These are phyloP conservation scores for Psilanteris sp. DNA, from an alignment of 1,140 invertebrate genomes.

Conservation along the genomic window DNA sequence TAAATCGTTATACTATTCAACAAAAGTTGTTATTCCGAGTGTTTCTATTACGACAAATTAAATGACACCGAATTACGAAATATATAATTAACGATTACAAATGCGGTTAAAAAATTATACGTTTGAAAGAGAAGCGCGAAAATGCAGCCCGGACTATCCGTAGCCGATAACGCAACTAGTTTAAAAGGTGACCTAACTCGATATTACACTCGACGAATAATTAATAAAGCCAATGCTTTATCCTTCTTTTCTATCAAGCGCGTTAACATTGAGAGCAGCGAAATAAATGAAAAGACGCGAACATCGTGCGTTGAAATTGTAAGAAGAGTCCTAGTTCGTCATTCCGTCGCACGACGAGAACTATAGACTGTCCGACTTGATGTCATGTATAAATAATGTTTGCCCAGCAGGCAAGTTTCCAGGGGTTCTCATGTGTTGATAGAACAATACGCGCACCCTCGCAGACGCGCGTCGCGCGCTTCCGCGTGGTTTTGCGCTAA, in stretches of 20 bases:
- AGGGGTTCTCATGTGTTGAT: slow-evolving; percentile 54
- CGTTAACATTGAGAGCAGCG: slow-evolving; percentile 38
- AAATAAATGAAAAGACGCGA: slow-evolving; percentile 52
- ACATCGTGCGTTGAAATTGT: slow-evolving; percentile 24
- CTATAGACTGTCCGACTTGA: slow-evolving; percentile 56
- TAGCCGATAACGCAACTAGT: slow-evolving; percentile 21
- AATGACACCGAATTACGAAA: too few relatives aligned
- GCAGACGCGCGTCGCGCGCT: too few relatives aligned
- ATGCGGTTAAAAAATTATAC: slow-evolving; percentile 24
- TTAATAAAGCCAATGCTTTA: slow-evolving; percentile 27
- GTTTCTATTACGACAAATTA: too few relatives aligned
- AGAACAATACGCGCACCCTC: slow-evolving; percentile 7
- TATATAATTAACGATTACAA: too few relatives aligned
- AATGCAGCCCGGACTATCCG: slow-evolving; percentile 4
- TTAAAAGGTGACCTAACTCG: slow-evolving; percentile 42
- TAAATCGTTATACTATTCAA: too few relatives aligned
- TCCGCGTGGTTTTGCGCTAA: slow-evolving; percentile 11
- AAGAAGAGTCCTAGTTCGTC: slow-evolving; percentile 48
- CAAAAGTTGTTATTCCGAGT: too few relatives aligned
- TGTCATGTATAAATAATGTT: slow-evolving; percentile 62
- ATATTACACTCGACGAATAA: slow-evolving; percentile 37
- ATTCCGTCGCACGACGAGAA: slow-evolving; percentile 46
- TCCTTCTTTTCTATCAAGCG: slow-evolving; percentile 28
- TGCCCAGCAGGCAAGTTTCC: slow-evolving; percentile 52
- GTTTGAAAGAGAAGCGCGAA: too few relatives aligned